Conservation (phyloP, 2,113 vertebrate species). For the Sinocyclocheilus grahami region DNA sequence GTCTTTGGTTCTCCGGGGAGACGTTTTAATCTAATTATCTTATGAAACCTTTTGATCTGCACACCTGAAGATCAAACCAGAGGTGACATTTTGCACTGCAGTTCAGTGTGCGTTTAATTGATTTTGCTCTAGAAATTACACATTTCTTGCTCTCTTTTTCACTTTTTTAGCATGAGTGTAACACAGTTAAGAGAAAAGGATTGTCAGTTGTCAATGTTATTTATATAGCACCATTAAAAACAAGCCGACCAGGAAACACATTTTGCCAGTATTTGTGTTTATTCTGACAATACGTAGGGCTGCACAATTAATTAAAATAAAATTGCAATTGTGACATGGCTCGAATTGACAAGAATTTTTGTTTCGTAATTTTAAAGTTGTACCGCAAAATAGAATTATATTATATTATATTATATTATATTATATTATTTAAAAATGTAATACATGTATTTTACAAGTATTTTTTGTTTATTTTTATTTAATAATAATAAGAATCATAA, state of each 20-base stretch:
- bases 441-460: no score
- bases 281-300: no score
- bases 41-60: conserved; percentile 3
- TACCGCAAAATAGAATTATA: no score
- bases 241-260: not conserved
- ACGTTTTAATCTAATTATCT: conserved; percentile 44
- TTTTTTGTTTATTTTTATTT: no score
- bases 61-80: conserved; percentile 28
- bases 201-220: not conserved
- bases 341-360: no score
- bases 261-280: not conserved
- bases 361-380: no score
- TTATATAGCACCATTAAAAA: not conserved
- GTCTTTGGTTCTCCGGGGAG: conserved; percentile 25
- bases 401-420: no score
- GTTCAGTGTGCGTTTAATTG: not conserved
- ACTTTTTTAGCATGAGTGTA: not conserved
- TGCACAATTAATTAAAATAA: no score
- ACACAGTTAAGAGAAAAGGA: not conserved
- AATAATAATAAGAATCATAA: no score
- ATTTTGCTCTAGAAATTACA: not conserved
- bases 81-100: not conserved
- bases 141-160: not conserved
- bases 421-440: no score
- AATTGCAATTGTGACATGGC: no score